Base-by-base conservation (phyloP, 2,113 vertebrate genomes). In the Hyperopisus bebe region DNA sequence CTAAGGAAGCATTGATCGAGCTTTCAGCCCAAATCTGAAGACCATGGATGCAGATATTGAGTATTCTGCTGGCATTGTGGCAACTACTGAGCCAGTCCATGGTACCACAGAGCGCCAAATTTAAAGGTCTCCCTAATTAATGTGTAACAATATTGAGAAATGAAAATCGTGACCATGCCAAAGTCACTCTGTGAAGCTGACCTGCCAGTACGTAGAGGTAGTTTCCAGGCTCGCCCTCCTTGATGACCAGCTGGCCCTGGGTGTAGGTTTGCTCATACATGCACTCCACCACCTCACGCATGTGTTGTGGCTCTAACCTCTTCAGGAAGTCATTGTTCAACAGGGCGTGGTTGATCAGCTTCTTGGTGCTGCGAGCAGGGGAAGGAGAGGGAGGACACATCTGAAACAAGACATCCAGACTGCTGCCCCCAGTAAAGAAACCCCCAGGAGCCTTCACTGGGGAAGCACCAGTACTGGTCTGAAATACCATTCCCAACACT, bases 171-270 rank as follows among this genome's bases (percentile, higher is more conserved):
- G 35, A 80, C 74, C 31, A 35, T 19, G 15, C 17, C 13, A 42
- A 42, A 80, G 17, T 39, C 74, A 80, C 31, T 35, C 15, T 19
- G 62, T 21, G 39, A 19, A 35, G 31, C n/a, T 51, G 31, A 97
- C 96, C 96, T 95, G 96, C 95, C 42, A 97, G 93, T 5, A 97
- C 96, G 21, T 97, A 97, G 89, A 97, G 96, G 91, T 94, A 95
- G 92, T 96, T 96, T n/a, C 96, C 96, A 7, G 95, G 93, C 82
- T 95, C 94, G 2, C 95, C 96, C 89, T 97, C 96, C 86, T 96
- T 95, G 88, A 96, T 96, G 90, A 97, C 95, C 51, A 96, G 91
- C 89, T 96, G 94, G 3, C 92, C 95, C 86, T 94, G 90, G 0
- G 58, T 88, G 91, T 94, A 96, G 50, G 93, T 88, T 86, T 92